A percentile compares a stretch with the other conserved stretches of the same genome.
Evolutionary conservation across 2,888 invertebrate genomes (phyloP).

Genomic region (Notodonta dromedarius): DNA sequence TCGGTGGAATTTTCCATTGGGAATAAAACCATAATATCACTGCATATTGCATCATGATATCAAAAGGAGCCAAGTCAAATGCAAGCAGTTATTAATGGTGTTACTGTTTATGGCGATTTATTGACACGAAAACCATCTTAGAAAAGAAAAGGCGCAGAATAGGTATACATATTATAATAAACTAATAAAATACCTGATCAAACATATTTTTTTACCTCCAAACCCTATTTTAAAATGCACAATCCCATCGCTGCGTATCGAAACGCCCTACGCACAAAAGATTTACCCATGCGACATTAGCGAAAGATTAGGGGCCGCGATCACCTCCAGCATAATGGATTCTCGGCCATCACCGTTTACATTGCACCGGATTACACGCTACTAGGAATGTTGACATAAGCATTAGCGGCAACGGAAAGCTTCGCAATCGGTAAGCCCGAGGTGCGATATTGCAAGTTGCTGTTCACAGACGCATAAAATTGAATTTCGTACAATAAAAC

Average conservation of each 20-base stretch:
- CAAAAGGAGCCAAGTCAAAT: no score
- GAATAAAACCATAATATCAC: no score
- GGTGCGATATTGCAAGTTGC: conserved; percentile 33
- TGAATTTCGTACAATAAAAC: conserved; percentile 53
- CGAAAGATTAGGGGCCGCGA: conserved; percentile 56
- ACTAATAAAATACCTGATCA: no score
- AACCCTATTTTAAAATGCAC: conserved; percentile 44
- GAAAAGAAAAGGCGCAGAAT: no score
- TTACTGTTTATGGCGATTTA: no score
- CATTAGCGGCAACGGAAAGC: conserved; percentile 43
- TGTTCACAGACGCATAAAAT: conserved; percentile 56
- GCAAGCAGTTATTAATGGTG: no score
- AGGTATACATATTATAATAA: no score
- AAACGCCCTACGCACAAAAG: conserved; percentile 62
- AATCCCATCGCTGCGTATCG: conserved; percentile 61
- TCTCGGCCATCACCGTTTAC: conserved; percentile 38
- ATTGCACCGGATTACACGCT: conserved; percentile 29
- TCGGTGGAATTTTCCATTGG: no score
- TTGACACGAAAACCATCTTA: no score
- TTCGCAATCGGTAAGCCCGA: conserved; percentile 27
- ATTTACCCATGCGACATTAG: conserved; percentile 52
- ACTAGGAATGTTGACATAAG: conserved; percentile 25
- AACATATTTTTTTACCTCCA: background rate
- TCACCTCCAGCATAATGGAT: conserved; percentile 44
- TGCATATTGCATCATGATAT: no score